Base-by-base conservation (phyloP, 2,797 vertebrate species). In the Limosa lapponica region DNA sequence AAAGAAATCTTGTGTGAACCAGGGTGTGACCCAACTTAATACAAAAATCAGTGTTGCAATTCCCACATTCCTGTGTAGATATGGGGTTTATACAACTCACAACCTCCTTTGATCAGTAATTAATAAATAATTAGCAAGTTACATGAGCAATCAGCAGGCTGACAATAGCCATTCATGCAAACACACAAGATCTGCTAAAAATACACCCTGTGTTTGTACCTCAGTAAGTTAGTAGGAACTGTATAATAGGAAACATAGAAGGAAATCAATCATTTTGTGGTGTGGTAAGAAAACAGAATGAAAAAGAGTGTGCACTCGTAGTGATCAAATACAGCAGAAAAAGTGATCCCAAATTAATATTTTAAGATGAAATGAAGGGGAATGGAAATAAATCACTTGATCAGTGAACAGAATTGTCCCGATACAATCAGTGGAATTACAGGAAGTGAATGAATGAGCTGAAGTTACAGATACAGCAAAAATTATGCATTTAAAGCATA, bases 381-480 rank as follows among this genome's bases (percentile, higher is more conserved):
- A 93, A 94, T 49, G 27, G 52, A 95, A 94, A 91, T 93, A 90
- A 94, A 83, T 75, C 19, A 66, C 13, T 70, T 62, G 30, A 78
- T 70, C 62, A 37, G 46, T 61, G 23, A 91, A 71, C n/a, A 82
- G 39, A 94, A 82, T 85, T 84, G 78, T 72, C 49, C 66, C 79
- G 4, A 71, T 25, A 62, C 25, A 32, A 84, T 84, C 87, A 69
- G 13, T 39, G 16, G 66, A 89, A 95, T 85, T 91, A 84, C 5
- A 87, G 82, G 55, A 94, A 93, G 91, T 2, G 2, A 88, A 85
- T 64, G 30, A 75, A 87, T 27, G 41, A 90, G 30, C 5, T 67
- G 13, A 70, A 90, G 16, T 39, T 74, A 80, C 34, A 73, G 57
- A 69, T 54, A 74, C 10, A 79, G 24, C 7, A 46, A 82, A 87